Evolutionary conservation across 2,113 vertebrate genomes (phyloP), one percentile per base, ranked within the genome.

Genomic region (Pogonocichla stellata): DNA sequence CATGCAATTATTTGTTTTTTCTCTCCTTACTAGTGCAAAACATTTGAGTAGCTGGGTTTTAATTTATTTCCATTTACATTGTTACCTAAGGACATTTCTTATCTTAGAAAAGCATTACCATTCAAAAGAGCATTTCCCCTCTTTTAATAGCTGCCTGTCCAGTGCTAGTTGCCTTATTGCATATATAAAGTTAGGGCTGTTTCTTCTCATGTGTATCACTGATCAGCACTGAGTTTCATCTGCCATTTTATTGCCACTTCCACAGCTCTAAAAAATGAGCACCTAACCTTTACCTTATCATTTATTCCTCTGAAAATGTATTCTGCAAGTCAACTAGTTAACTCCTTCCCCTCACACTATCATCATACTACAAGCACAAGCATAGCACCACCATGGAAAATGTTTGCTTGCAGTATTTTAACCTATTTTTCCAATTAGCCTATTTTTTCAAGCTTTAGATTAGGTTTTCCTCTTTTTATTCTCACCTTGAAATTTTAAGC

Each of bases 51-150:
- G 80, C 42, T 31, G 56, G 48, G 60, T 95, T 96, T 96, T 96
- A 96, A 96, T 92, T 96, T 93, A 93, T 96, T 96, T 96, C 88
- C 88, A 86, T 90, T 93, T 95, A 86, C 82, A 84, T 13, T 80
- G 51, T 86, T 96, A 93, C 93, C 93, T 94, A 74, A 83, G 88
- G 95, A 96, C 56, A 91, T 96, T 93, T 93, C 90, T 95, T 96
- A 96, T 96, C 93, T 95, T 43, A 80, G 64, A 92, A 88, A 93
- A 74, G 42, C 86, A 92, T 90, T 93, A 92, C 56, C 16, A 10
- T 92, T 88, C 14, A 0, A 94, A 96, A 95, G 75, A 95, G 61
- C 75, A 56, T 90, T 92, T 91, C 25, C 12, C 8, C 29, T 58
- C 71, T 86, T 96, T 74, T 93, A 95, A 93, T 64, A 93, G 74